Conservation (phyloP, 2,888 invertebrate species). For the Octodonta nipae region DNA sequence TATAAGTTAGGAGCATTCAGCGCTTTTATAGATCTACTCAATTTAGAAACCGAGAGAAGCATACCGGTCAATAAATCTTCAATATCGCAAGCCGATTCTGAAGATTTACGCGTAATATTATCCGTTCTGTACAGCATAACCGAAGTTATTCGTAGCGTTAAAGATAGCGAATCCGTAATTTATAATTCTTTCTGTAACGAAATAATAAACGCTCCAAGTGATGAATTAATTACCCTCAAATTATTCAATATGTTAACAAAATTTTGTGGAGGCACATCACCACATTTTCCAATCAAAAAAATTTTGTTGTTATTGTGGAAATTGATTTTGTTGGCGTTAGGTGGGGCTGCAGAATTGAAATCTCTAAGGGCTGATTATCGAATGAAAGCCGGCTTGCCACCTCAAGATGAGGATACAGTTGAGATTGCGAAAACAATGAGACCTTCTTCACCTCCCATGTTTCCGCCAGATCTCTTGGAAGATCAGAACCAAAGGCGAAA, state of each 20-base stretch:
- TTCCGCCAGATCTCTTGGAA: constrained; percentile 78
- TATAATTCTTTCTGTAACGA: constrained; percentile 47
- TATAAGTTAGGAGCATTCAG: constrained; percentile 82
- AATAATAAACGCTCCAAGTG: constrained; percentile 47
- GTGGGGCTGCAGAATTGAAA: constrained; percentile 76
- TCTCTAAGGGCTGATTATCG: constrained; percentile 59
- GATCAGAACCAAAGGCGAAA: constrained; percentile 68
- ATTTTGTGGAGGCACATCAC: constrained; percentile 88
- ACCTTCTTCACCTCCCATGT: constrained; percentile 87
- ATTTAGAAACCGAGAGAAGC: constrained; percentile 84
- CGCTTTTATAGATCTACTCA: constrained; percentile 81
- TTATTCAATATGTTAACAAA: constrained; percentile 90
- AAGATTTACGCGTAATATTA: constrained; percentile 80
- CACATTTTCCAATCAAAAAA: constrained; percentile 98
- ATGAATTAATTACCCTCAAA: constrained; percentile 77
- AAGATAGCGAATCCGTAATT: constrained; percentile 34
- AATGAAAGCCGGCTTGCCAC: constrained; percentile 56
- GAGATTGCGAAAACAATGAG: constrained; percentile 89
- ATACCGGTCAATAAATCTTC: constrained; percentile 58
- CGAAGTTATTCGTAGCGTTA: constrained; percentile 76
- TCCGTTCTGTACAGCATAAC: constrained; percentile 90
- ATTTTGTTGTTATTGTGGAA: constrained; percentile 88
- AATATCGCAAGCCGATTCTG: constrained; percentile 78
- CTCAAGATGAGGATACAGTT: constrained; percentile 80
- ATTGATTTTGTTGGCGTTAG: constrained; percentile 77